phyloP scores from a whole-genome alignment of 2,888 invertebrate species.

The Drosophila ezoana region DNA sequence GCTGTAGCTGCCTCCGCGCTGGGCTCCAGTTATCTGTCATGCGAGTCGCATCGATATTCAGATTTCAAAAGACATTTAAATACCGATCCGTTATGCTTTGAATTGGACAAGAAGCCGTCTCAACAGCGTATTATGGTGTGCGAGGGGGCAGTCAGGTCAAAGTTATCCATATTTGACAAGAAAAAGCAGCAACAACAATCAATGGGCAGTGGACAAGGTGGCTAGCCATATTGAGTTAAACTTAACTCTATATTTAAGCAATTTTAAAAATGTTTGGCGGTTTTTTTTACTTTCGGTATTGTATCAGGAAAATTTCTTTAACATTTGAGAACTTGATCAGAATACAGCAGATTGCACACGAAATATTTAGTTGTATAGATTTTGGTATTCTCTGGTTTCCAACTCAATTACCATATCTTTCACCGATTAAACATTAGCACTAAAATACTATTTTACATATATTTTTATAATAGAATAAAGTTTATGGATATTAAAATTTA shows the following conservation, averaged over 20 bases:
- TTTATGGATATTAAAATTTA: conserved; percentile 16
- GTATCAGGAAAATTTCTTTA: conserved; percentile 12
- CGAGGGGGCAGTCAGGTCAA: conserved; percentile 94
- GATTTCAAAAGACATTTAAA: conserved; percentile 82
- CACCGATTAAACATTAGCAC: conserved; percentile 36
- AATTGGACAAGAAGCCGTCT: conserved; percentile 85
- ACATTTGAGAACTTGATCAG: conserved; percentile 19
- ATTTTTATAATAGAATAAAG: conserved; percentile 26
- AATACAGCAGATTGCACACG: conserved; percentile 27
- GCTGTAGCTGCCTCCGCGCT: conserved; percentile 83
- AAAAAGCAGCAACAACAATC: conserved; percentile 85
- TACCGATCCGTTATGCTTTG: conserved; percentile 84
- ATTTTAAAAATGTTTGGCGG: conserved; percentile 30
- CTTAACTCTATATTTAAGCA: conserved; percentile 24
- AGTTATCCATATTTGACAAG: conserved; percentile 93
- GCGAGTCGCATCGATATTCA: conserved; percentile 81
- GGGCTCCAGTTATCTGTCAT: conserved; percentile 82
- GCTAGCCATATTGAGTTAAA: conserved; percentile 27
- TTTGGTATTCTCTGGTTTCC: conserved; percentile 14
- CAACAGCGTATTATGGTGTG: conserved; percentile 91
- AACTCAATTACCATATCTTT: conserved; percentile 29
- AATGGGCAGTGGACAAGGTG: conserved; percentile 44
- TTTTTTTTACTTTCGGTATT: conserved; percentile 21
- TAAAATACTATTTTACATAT: conserved; percentile 13
- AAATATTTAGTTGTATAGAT: conserved; percentile 16